Percentiles rank a stretch among this genome's conserved stretches.
These are phyloP conservation scores for Heliconius melpomene DNA, from an alignment of 1,140 invertebrate species.

Conservation along the genomic window DNA sequence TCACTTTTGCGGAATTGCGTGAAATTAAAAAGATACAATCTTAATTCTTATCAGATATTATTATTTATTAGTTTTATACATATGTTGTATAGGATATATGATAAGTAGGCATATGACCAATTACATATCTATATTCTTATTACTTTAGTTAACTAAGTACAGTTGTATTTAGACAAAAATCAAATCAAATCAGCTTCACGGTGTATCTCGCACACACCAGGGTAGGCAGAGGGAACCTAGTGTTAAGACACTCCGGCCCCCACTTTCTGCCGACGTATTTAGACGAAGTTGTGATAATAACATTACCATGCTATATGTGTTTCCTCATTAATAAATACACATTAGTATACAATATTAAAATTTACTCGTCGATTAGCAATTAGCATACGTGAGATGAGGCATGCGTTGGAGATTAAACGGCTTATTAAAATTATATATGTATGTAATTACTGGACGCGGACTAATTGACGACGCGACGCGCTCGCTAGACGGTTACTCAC, in stretches of 20 bases:
- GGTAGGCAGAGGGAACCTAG: too few species aligned
- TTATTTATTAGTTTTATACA: too few species aligned
- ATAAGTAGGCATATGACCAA: background rate
- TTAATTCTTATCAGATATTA: background rate
- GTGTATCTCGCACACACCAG: too few species aligned
- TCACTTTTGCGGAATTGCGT: too few species aligned
- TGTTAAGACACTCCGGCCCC: too few species aligned
- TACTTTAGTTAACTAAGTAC: background rate
- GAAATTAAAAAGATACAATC: background rate
- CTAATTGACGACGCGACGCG: background rate
- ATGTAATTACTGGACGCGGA: background rate
- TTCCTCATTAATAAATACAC: background rate
- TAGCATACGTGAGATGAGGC: background rate
- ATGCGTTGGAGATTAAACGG: background rate
- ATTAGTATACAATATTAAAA: background rate
- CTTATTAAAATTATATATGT: background rate
- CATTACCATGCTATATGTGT: background rate
- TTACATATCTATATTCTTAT: background rate
- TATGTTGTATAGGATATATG: background rate
- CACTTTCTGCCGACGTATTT: too few species aligned
- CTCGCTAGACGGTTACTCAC: conserved; percentile 2
- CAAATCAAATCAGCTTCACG: too few species aligned
- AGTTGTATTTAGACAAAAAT: background rate
- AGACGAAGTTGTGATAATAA: background rate
- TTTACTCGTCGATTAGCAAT: background rate